Evolutionary conservation across 2,888 invertebrate species (phyloP).

Genomic region (Dryococelus australis): DNA sequence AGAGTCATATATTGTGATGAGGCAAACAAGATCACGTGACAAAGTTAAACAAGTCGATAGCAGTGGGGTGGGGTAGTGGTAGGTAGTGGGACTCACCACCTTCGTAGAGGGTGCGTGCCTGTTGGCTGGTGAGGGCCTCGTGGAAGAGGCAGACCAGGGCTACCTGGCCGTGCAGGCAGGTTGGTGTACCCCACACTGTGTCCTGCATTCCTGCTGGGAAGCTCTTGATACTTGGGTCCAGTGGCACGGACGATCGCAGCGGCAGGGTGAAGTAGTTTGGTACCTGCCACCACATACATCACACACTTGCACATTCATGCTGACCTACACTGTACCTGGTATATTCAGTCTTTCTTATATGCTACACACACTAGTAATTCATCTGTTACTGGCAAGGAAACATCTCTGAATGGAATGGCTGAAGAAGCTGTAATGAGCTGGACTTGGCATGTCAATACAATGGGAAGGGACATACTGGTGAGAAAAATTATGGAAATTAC

Average conservation of each 20-base stretch:
- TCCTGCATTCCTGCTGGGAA: conserved; percentile 65
- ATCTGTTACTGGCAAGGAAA: no score
- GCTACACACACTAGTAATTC: no score
- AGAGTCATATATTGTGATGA: no score
- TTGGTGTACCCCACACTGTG: conserved; percentile 63
- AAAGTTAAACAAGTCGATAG: no score
- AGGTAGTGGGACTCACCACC: conserved; percentile 52
- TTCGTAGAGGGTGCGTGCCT: conserved; percentile 56
- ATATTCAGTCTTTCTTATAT: no score
- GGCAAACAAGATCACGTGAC: no score
- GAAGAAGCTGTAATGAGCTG: no score
- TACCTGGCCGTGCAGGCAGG: conserved; percentile 63
- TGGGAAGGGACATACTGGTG: no score
- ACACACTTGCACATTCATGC: not conserved
- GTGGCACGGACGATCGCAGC: conserved; percentile 58
- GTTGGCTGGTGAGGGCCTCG: conserved; percentile 56
- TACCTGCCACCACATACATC: conserved; percentile 53
- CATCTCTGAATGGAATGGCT: no score
- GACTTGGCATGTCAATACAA: no score
- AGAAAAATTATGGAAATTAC: no score
- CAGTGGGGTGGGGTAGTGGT: not conserved
- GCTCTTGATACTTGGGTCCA: conserved; percentile 64
- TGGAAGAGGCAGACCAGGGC: conserved; percentile 63
- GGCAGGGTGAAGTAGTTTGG: conserved; percentile 62
- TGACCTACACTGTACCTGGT: no score